Evolutionary conservation across 35 echinoderm and acorn worm genomes (phyloP).

Genomic region (Diadema setosum): DNA sequence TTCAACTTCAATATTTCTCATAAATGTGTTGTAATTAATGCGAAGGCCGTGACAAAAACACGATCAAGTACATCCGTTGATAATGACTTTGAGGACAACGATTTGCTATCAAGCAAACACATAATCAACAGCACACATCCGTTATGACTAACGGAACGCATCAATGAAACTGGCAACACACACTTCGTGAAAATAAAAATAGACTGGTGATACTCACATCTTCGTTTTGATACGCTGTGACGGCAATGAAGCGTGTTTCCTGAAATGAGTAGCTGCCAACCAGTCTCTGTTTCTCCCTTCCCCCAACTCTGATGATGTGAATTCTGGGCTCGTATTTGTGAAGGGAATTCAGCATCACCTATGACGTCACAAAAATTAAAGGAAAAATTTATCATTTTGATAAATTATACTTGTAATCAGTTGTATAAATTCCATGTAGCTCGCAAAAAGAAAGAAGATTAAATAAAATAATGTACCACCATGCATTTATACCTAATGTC

Average conservation of each 20-base stretch:
- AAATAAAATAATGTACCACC: not conserved
- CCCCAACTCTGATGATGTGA: slow-evolving; percentile 85
- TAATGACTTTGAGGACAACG: too few relatives aligned
- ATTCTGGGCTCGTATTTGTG: slow-evolving; percentile 93
- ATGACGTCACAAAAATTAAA: not conserved
- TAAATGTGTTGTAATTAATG: too few relatives aligned
- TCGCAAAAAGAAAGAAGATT: not conserved
- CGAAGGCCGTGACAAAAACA: too few relatives aligned
- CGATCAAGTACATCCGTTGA: too few relatives aligned
- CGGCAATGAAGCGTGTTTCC: slow-evolving; percentile 93
- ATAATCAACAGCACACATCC: too few relatives aligned
- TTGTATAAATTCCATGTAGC: too few relatives aligned
- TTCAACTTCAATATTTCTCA: too few relatives aligned
- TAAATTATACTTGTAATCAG: too few relatives aligned
- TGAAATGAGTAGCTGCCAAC: slow-evolving; percentile 65
- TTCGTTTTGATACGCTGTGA: slow-evolving; percentile 98
- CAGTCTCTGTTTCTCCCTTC: slow-evolving; percentile 83
- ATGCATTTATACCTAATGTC: not conserved
- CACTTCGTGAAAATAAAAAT: too few relatives aligned
- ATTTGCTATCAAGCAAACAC: too few relatives aligned
- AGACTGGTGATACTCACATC: slow-evolving; percentile 66
- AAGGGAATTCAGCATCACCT: slow-evolving; percentile 97
- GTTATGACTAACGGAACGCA: too few relatives aligned
- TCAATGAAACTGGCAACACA: too few relatives aligned
- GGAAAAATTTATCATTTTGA: not conserved